Conservation (phyloP, 2,888 invertebrate species). For the Melanostoma mellinum region DNA sequence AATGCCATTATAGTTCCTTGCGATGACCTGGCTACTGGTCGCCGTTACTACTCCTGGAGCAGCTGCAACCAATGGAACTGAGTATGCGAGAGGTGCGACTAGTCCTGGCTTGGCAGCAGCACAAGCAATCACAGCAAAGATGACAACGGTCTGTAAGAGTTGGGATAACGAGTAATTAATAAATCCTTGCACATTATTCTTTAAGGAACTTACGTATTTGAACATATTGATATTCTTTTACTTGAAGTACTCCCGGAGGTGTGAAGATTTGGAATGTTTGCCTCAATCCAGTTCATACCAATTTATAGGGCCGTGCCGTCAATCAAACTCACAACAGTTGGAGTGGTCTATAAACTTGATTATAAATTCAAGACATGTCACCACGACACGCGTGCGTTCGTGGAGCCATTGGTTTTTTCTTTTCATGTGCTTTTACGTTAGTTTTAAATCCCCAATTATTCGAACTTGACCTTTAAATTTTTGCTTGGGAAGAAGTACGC, state of each 20-base stretch:
- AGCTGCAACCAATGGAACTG: slow-evolving; percentile 54
- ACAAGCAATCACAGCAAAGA: slow-evolving; percentile 58
- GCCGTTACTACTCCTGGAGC: slow-evolving; percentile 74
- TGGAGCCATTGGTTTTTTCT: background rate
- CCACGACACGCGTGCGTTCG: too few relatives aligned
- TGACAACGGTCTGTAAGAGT: slow-evolving; percentile 41
- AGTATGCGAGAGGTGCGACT: slow-evolving; percentile 74
- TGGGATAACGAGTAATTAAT: background rate
- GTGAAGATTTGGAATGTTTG: background rate
- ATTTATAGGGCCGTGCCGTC: slow-evolving; percentile 2
- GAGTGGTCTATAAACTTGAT: background rate
- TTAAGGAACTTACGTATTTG: slow-evolving; percentile 35
- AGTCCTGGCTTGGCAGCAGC: slow-evolving; percentile 66
- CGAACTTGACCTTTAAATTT: slow-evolving; percentile 1
- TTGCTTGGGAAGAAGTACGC: too few relatives aligned
- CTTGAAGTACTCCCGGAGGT: slow-evolving; percentile 10
- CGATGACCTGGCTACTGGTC: slow-evolving; percentile 78
- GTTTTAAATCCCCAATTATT: background rate
- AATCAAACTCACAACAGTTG: background rate
- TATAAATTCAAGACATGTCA: slow-evolving; percentile 9
- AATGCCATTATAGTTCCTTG: slow-evolving; percentile 63
- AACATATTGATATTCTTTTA: slow-evolving; percentile 34
- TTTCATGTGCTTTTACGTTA: background rate
- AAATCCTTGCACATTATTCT: background rate
- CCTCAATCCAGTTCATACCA: background rate